Percentiles rank a stretch among this genome's conserved stretches.
phyloP scores from a whole-genome alignment of 2,888 invertebrate species.

The Adela reaumurella region DNA sequence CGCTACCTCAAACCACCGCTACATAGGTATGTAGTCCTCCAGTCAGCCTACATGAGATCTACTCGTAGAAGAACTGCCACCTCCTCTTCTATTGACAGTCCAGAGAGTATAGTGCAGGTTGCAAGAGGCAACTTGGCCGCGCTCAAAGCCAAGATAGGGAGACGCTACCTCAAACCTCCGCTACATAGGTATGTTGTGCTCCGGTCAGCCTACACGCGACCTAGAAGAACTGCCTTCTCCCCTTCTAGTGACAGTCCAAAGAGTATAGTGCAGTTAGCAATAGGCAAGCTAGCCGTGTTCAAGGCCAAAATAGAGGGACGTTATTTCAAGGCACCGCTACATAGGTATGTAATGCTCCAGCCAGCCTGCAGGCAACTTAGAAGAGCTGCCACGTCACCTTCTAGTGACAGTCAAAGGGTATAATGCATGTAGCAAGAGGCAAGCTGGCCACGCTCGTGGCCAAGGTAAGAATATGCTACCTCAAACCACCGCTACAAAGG shows the following conservation, averaged over 20 bases:
- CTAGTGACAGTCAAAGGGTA: constrained; percentile 55
- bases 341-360: constrained; percentile 59
- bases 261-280: constrained; percentile 59
- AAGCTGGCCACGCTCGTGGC: constrained; percentile 80
- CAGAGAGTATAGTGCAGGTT: constrained; percentile 51
- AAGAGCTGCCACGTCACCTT: constrained; percentile 17
- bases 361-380: constrained; percentile 84
- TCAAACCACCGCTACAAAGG: constrained; percentile 81
- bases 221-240: constrained; percentile 22
- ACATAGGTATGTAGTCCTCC: constrained; percentile 55
- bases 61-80: constrained; percentile 45
- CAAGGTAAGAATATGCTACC: constrained; percentile 88
- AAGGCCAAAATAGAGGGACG: constrained; percentile 91
- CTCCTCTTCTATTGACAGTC: constrained; percentile 50
- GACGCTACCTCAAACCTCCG: constrained; percentile 91
- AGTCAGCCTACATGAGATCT: constrained; percentile 88
- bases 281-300: constrained; percentile 71
- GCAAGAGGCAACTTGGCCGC: constrained; percentile 71
- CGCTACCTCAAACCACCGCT: constrained; percentile 92
- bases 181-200: constrained; percentile 56
- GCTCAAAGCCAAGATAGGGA: constrained; percentile 87
- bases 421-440: constrained; percentile 61
- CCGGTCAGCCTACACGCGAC: constrained; percentile 89
- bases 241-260: constrained; percentile 51
- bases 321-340: constrained; percentile 88